A percentile compares a stretch with the other conserved stretches of the same genome.
Evolutionary conservation across 2,797 vertebrate genomes (phyloP).

Genomic region (Leptoclinus maculatus): DNA sequence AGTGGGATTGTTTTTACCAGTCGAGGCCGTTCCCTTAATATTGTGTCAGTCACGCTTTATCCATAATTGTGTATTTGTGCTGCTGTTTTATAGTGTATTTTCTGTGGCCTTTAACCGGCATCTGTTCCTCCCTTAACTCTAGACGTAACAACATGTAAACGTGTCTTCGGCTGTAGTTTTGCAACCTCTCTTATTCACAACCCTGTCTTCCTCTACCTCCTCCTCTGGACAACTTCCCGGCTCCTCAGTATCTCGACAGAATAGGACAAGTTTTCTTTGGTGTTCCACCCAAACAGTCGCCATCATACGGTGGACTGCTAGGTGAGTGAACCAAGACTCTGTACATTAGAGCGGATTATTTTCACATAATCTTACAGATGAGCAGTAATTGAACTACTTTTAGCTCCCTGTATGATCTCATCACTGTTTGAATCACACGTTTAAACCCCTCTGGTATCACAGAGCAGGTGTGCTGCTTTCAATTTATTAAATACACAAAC

Average conservation of each 20-base stretch:
- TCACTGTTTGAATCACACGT: background rate
- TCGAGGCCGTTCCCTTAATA: background rate
- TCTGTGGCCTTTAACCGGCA: background rate
- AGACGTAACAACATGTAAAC: background rate
- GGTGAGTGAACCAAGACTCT: slow-evolving; percentile 82
- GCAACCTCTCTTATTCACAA: background rate
- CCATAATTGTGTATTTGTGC: background rate
- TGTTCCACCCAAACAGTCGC: slow-evolving; percentile 97
- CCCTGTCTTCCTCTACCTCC: slow-evolving; percentile 11
- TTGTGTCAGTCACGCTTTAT: background rate
- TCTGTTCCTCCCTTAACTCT: background rate
- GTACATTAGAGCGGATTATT: no score
- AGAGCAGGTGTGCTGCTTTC: background rate
- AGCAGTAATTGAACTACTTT: no score
- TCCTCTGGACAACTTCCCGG: slow-evolving; percentile 1
- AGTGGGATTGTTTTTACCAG: background rate
- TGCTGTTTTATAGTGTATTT: background rate
- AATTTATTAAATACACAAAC: background rate
- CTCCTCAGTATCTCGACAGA: slow-evolving; percentile 95
- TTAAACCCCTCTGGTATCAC: background rate
- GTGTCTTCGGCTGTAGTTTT: background rate
- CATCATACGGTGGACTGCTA: slow-evolving; percentile 96
- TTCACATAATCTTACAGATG: background rate
- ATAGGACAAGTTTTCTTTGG: slow-evolving; percentile 99
- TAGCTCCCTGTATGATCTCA: background rate